Evolutionary conservation across 2,113 vertebrate genomes (phyloP).

Genomic region (Myrmecophaga tridactyla): DNA sequence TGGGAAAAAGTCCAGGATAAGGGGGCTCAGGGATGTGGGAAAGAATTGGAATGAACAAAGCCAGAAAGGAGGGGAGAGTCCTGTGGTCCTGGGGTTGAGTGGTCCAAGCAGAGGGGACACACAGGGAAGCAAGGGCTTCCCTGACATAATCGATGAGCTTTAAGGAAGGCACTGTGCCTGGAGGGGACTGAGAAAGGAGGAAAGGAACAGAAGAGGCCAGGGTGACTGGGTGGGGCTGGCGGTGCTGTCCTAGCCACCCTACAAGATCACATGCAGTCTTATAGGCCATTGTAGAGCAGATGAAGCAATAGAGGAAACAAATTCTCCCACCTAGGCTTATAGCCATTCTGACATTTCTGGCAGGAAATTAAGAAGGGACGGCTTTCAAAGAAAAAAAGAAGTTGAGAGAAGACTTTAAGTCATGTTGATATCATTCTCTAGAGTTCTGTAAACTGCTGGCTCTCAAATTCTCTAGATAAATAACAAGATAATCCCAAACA

Average conservation of each 20-base stretch:
- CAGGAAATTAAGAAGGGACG: background rate
- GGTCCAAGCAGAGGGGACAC: too few relatives aligned
- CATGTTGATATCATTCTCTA: too few relatives aligned
- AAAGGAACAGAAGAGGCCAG: background rate
- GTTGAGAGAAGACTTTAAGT: background rate
- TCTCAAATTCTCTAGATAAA: background rate
- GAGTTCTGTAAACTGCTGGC: background rate
- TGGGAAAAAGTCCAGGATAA: too few relatives aligned
- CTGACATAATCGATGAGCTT: too few relatives aligned
- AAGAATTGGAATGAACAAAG: too few relatives aligned
- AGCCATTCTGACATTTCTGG: background rate
- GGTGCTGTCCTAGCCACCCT: background rate
- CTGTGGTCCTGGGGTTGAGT: too few relatives aligned
- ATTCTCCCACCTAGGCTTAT: background rate
- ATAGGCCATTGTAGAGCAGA: background rate
- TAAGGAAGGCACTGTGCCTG: background rate
- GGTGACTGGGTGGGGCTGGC: background rate
- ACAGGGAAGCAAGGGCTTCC: too few relatives aligned
- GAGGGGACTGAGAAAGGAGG: background rate
- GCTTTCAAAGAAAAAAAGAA: background rate
- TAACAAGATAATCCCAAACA: background rate
- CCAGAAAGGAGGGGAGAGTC: too few relatives aligned
- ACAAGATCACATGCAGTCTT: background rate
- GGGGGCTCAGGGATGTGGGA: too few relatives aligned
- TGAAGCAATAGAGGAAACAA: background rate